Conservation (phyloP, 2,888 invertebrate species). For the Psococerastis gibbosa region DNA sequence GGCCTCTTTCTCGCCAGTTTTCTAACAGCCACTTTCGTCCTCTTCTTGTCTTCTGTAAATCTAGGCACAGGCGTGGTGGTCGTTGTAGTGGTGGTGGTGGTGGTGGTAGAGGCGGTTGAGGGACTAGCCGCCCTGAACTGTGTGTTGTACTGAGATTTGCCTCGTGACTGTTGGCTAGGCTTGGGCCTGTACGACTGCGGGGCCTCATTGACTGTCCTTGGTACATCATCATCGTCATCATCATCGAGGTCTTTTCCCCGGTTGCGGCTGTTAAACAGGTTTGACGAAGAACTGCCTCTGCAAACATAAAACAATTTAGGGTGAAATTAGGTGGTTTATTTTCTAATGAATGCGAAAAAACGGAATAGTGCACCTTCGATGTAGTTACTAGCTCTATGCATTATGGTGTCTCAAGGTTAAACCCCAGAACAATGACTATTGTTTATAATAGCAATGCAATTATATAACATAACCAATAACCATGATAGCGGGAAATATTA, state of each 20-base stretch:
- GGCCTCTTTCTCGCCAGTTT: conserved; percentile 23
- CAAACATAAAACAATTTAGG: too few relatives aligned
- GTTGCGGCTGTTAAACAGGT: conserved; percentile 49
- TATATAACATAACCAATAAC: too few relatives aligned
- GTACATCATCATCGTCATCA: conserved; percentile 25
- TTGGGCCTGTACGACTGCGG: conserved; percentile 4
- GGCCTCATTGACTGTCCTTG: background rate
- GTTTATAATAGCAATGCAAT: too few relatives aligned
- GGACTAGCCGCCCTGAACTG: background rate
- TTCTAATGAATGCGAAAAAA: too few relatives aligned
- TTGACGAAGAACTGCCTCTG: conserved; percentile 43
- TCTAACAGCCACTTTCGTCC: conserved; percentile 24
- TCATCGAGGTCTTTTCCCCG: conserved; percentile 37
- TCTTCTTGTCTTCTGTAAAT: conserved; percentile 25
- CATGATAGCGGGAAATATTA: too few relatives aligned
- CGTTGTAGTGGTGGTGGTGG: conserved; percentile 27
- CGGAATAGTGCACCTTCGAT: too few relatives aligned
- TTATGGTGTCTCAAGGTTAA: too few relatives aligned
- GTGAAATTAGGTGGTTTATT: too few relatives aligned
- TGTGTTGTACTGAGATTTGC: conserved; percentile 6
- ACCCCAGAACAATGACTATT: too few relatives aligned
- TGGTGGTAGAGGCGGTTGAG: conserved; percentile 17
- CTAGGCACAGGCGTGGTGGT: conserved; percentile 18
- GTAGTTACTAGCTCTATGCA: too few relatives aligned
- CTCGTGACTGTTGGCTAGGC: background rate